These are phyloP conservation scores for Myiotriccus ornatus DNA, from an alignment of 2,797 vertebrate genomes.

Conservation along the genomic window DNA sequence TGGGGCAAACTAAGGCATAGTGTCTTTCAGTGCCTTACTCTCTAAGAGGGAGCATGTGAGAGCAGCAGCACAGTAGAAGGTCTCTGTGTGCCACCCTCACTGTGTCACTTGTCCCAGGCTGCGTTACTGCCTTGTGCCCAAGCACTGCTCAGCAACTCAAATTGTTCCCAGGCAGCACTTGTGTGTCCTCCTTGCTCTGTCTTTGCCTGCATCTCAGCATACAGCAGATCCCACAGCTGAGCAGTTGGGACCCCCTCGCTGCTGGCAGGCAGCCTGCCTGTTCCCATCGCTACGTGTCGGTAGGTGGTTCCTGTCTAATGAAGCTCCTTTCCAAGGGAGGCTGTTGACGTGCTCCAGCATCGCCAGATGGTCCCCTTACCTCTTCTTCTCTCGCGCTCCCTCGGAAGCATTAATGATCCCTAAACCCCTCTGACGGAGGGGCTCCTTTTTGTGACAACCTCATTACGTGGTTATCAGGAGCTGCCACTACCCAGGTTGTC, in stretches of 20 bases:
- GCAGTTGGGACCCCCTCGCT: not conserved
- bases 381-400: not conserved
- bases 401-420: conserved; percentile 43
- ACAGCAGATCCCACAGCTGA: not conserved
- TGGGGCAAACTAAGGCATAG: not conserved
- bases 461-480: conserved; percentile 78
- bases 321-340: conserved; percentile 13
- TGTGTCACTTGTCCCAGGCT: not conserved
- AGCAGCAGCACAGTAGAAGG: not conserved
- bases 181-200: not conserved
- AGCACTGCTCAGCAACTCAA: not conserved
- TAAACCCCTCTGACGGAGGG: conserved; percentile 45
- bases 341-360: not conserved
- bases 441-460: conserved; percentile 77
- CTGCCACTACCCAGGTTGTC: conserved; percentile 84
- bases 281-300: conserved; percentile 9
- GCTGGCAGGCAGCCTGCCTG: conserved; percentile 19
- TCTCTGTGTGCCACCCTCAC: not conserved
- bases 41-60: not conserved
- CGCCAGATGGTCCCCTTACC: not conserved
- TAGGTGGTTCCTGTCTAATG: conserved; percentile 44
- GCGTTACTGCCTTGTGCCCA: not conserved
- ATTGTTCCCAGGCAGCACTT: not conserved
- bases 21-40: not conserved
- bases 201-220: not conserved